These are phyloP conservation scores for Cosmia trapezina DNA, from an alignment of 2,888 invertebrate species.

Conservation along the genomic window DNA sequence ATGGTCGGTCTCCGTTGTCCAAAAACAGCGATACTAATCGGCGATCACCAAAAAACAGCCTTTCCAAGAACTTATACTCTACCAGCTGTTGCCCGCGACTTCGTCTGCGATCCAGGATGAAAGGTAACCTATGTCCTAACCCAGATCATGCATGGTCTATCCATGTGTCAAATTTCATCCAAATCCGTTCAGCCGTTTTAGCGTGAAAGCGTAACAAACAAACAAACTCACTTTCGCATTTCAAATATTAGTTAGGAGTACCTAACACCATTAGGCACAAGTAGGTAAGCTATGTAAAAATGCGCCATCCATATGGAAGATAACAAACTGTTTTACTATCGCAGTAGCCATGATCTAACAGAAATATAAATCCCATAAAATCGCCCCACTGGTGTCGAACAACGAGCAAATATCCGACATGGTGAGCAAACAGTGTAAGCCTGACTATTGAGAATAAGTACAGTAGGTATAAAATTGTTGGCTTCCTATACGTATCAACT, in stretches of 20 bases:
- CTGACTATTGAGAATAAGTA: neutral
- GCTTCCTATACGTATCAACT: too few relatives aligned
- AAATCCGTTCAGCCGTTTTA: too few relatives aligned
- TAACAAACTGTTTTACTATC: constrained; percentile 29
- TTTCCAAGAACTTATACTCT: neutral
- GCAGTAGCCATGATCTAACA: constrained; percentile 22
- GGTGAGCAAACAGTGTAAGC: constrained; percentile 13
- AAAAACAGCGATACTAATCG: neutral
- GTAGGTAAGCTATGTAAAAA: neutral
- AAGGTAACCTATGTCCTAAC: too few relatives aligned
- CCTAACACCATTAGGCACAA: neutral
- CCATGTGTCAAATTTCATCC: too few relatives aligned
- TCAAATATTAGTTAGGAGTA: too few relatives aligned
- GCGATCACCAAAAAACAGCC: neutral
- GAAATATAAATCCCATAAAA: constrained; percentile 41
- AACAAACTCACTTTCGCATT: too few relatives aligned
- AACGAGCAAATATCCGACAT: constrained; percentile 4
- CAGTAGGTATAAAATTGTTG: too few relatives aligned
- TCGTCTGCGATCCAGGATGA: too few relatives aligned
- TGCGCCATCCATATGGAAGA: neutral
- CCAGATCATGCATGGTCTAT: too few relatives aligned
- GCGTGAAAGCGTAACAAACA: too few relatives aligned
- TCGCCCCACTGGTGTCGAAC: neutral
- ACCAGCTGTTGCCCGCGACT: too few relatives aligned
- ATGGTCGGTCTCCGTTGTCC: neutral